Conservation (phyloP, 2,797 vertebrate species). For the Chaenodraco wilsoni region DNA sequence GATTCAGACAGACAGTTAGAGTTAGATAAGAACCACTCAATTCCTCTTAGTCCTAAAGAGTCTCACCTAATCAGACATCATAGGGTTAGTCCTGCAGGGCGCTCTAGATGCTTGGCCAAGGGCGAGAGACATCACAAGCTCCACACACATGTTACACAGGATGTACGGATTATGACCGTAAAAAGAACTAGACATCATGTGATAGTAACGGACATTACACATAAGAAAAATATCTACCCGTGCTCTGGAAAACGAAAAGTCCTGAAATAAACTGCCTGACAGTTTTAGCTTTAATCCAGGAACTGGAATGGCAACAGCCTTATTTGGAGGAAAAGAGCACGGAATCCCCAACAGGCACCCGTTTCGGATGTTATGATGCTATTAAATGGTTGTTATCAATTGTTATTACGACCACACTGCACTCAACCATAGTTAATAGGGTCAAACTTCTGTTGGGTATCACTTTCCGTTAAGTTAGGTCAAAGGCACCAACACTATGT, state of each 20-base stretch:
- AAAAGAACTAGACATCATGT: constrained; percentile 34
- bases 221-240: constrained; percentile 8
- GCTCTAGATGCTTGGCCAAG: constrained; percentile 16
- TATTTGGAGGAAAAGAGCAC: not conserved
- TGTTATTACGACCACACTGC: too few species aligned
- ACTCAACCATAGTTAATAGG: too few species aligned
- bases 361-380: too few species aligned
- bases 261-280: constrained; percentile 6
- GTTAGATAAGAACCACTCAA: constrained; percentile 43
- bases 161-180: constrained; percentile 14
- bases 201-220: constrained; percentile 24
- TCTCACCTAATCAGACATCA: constrained; percentile 43
- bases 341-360: not conserved
- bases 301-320: not conserved
- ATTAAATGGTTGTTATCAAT: too few species aligned
- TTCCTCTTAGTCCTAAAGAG: constrained; percentile 50
- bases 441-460: too few species aligned
- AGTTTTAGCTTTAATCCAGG: constrained; percentile 4
- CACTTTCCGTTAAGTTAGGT: too few species aligned
- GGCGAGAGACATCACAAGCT: constrained; percentile 34
- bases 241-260: not conserved
- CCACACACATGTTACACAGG: constrained; percentile 9
- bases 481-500: too few species aligned
- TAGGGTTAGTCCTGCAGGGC: constrained; percentile 29
- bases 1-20: constrained; percentile 48